Conservation (phyloP, 2,113 vertebrate genomes). For the Rattus rattus region DNA sequence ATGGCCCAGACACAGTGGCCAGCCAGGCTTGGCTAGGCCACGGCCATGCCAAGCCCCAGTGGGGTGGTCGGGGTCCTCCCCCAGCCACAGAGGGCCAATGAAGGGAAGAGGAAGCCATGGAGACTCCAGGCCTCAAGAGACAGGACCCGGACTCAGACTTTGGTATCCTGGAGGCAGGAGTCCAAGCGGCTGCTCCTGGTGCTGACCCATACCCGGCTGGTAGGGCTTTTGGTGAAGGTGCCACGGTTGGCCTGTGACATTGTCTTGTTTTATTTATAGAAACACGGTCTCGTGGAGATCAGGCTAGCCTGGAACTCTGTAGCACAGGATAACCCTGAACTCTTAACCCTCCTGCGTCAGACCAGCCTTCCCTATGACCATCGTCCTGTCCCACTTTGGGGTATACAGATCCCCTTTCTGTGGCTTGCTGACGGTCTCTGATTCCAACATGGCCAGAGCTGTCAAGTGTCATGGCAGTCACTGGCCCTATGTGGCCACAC, state of each 20-base stretch:
- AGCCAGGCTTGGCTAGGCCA: not conserved
- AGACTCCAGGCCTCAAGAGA: not conserved
- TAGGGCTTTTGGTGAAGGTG: not conserved
- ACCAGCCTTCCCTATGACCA: not conserved
- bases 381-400: no score
- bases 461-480: not conserved
- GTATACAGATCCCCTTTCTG: not conserved
- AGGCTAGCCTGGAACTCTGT: not conserved
- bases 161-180: not conserved
- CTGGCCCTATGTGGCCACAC: not conserved
- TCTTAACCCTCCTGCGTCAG: not conserved
- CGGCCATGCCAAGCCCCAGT: no score
- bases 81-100: not conserved
- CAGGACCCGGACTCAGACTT: not conserved
- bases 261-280: not conserved
- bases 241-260: not conserved
- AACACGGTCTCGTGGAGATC: not conserved
- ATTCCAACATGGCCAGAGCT: not conserved
- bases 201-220: not conserved
- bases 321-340: not conserved
- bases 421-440: not conserved
- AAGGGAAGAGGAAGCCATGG: not conserved
- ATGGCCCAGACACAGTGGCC: not conserved
- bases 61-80: not conserved
- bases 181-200: not conserved